Evolutionary conservation across 2,888 invertebrate species (phyloP), one percentile per base, ranked within the genome.

Genomic region (Drosophila maculinotata): DNA sequence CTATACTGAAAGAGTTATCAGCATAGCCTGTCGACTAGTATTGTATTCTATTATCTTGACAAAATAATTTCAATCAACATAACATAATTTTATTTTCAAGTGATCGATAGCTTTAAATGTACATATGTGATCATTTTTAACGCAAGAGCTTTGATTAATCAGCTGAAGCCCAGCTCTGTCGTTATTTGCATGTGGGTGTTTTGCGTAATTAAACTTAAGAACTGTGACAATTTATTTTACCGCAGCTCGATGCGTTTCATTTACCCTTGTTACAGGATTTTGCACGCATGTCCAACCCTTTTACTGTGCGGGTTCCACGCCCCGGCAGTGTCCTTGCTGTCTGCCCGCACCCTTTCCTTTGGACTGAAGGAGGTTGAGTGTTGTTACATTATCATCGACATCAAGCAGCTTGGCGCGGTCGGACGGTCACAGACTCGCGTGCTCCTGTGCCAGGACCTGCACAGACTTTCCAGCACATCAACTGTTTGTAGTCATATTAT

Each of bases 141-240:
- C n/a, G n/a, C n/a, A n/a, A n/a, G n/a, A n/a, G n/a, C n/a, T n/a
- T n/a, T n/a, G 7, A 57, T 41, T 49, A 53, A 48, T 36, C 20
- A n/a, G 12, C 26, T 38, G 23, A 26, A 54, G 12, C n/a, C 33
- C 31, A 36, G 35, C 51, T 69, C 64, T 67, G 67, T 72, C 77
- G 73, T 73, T 48, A 79, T 81, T 87, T 79, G 76, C 83, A 76
- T 82, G 69, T 45, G n/a, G 9, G 52, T 56, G 59, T 68, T 79
- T 75, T 80, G 81, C 77, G 79, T 90, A 89, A 89, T 89, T 89
- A 89, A 90, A 90, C 89, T 88, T 47, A 82, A 78, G 69, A 76
- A 74, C 79, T 85, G 88, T 83, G 89, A 88, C 89, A 88, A 84
- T 87, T 76, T 67, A 65, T 67, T 70, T 66, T 36, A 57, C 36